Evolutionary conservation across 2,888 invertebrate genomes (phyloP), one percentile per base, ranked within the genome.

Genomic region (Metalampra italica): DNA sequence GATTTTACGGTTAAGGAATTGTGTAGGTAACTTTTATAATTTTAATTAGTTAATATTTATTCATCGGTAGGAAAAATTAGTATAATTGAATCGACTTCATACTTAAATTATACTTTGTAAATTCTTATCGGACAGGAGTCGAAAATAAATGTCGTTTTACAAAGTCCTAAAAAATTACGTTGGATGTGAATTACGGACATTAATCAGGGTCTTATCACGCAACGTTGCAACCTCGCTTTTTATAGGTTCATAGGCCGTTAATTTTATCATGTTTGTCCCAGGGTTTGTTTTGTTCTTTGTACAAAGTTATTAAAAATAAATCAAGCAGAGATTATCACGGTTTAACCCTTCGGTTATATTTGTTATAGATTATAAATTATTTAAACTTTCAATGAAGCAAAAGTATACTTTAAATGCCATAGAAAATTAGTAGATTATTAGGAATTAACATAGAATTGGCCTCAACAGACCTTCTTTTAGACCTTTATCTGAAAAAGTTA

Each of bases 121-220:
- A 22, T 22, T n/a, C 36, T 36, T 36, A 36, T 36, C 36, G 7
- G 36, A n/a, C n/a, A 3, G 7, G 36, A n/a, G 36, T 36, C 11
- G n/a, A 14, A 39, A 14, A 39, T 13, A 37, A 37, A 37, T 14
- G 13, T 39, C 14, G 13, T 9, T n/a, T n/a, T 7, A 15, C 36
- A 13, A 37, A 47, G 47, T 41, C 22, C 36, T 59, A 66, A 68
- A 72, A 71, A 68, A 69, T 69, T 68, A 64, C 62, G 64, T 74
- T 71, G 68, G 71, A 72, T 76, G 68, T 65, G 67, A 69, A 71
- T 62, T 65, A 62, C 55, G 60, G 60, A 64, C 75, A 71, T 77
- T 74, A 78, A 64, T 68, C 64, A 63, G 60, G 55, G 55, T 53
- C 55, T 63, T 59, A 68, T 63, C 74, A 72, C 64, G 65, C 65